These are phyloP conservation scores for Adelphocoris suturalis DNA, from an alignment of 2,888 invertebrate genomes.

Conservation along the genomic window DNA sequence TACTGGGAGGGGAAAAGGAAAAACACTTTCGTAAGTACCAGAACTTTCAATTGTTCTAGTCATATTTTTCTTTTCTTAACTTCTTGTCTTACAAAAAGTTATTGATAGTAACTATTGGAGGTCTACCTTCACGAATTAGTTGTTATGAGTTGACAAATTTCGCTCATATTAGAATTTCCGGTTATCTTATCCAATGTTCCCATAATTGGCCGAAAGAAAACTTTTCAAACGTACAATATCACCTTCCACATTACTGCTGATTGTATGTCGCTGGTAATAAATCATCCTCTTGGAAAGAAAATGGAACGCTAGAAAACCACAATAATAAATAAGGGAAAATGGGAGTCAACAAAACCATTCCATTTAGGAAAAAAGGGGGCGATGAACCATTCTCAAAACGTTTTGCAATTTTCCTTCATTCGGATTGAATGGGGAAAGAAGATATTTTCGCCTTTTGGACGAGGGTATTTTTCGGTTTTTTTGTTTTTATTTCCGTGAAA, in stretches of 20 bases:
- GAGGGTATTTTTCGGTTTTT: background rate
- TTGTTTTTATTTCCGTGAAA: background rate
- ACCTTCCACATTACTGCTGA: too few species aligned
- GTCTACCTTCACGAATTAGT: too few species aligned
- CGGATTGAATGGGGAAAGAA: slow-evolving; percentile 28
- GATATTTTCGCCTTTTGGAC: slow-evolving; percentile 21
- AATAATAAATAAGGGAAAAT: background rate
- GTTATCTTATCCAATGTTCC: too few species aligned
- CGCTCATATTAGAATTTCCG: too few species aligned
- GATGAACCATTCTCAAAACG: slow-evolving; percentile 29
- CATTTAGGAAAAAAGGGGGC: background rate
- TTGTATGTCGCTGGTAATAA: too few species aligned
- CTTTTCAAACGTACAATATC: too few species aligned
- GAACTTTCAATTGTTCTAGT: background rate
- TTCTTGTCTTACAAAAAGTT: too few species aligned
- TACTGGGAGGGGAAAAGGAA: slow-evolving; percentile 82
- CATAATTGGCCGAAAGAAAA: too few species aligned
- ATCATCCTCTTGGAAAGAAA: too few species aligned
- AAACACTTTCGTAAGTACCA: slow-evolving; percentile 73
- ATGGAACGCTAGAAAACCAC: background rate
- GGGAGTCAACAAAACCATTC: background rate
- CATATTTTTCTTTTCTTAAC: too few species aligned
- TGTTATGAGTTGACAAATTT: too few species aligned
- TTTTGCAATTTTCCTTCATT: slow-evolving; percentile 24
- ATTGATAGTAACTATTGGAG: too few species aligned